phyloP scores from a whole-genome alignment of 1,140 invertebrate genomes.

The Bombus affinis region DNA sequence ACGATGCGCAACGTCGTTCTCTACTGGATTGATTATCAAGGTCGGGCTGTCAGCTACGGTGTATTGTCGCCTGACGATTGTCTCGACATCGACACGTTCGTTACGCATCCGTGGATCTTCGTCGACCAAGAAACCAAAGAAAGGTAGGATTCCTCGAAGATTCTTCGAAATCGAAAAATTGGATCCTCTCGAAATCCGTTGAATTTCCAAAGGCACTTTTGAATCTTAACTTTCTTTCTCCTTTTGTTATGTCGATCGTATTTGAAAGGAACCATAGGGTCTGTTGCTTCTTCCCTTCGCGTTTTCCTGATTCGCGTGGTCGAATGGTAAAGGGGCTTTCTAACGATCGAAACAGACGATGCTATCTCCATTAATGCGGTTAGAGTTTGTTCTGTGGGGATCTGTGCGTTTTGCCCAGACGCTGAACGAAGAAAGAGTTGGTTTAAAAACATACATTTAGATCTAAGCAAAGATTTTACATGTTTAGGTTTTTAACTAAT shows the following conservation, averaged over 20 bases:
- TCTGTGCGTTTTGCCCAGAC: background rate
- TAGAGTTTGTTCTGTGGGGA: background rate
- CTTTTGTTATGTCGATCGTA: background rate
- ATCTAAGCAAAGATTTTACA: no score
- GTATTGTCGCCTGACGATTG: constrained; percentile 81
- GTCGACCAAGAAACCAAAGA: constrained; percentile 85
- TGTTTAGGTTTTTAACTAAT: no score
- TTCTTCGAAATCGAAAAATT: no score
- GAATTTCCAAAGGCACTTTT: background rate
- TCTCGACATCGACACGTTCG: constrained; percentile 88
- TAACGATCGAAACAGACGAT: background rate
- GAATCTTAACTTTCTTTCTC: background rate
- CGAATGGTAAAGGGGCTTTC: background rate
- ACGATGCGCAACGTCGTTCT: constrained; percentile 85
- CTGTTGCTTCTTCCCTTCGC: background rate
- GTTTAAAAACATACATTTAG: background rate
- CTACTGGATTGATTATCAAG: constrained; percentile 90
- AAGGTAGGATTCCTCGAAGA: constrained; percentile 70
- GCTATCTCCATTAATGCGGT: no score
- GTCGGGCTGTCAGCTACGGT: constrained; percentile 84
- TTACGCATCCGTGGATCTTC: constrained; percentile 89
- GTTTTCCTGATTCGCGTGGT: background rate
- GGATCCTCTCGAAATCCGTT: no score
- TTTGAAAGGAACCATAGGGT: background rate
- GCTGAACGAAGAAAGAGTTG: constrained; percentile 2